phyloP scores from a whole-genome alignment of 2,113 vertebrate species.

The Hiodon alosoides region DNA sequence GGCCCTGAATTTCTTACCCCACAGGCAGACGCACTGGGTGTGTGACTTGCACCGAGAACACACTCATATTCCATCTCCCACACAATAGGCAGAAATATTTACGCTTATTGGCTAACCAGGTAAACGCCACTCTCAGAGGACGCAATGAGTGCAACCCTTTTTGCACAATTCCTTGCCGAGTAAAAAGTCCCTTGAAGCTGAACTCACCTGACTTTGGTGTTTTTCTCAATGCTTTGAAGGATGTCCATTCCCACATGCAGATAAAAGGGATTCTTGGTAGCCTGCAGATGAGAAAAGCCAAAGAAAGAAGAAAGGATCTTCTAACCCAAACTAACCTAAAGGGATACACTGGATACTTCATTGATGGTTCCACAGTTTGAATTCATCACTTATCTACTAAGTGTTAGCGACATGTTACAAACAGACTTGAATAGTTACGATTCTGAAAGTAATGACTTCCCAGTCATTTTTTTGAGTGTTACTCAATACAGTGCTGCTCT shows the following conservation, averaged over 20 bases:
- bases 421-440: neutral
- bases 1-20: no score
- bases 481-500: no score
- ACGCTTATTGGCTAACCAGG: no score
- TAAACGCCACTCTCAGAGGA: no score
- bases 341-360: neutral
- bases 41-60: no score
- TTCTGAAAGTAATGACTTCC: no score
- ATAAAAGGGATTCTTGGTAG: constrained; percentile 98
- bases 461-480: neutral
- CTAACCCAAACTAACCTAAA: neutral
- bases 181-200: neutral
- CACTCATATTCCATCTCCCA: no score
- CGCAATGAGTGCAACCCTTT: no score
- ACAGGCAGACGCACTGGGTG: no score
- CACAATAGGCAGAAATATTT: no score
- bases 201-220: constrained; percentile 86
- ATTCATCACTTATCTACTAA: neutral
- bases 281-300: constrained; percentile 56
- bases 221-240: constrained; percentile 91
- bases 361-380: neutral
- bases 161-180: no score
- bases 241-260: constrained; percentile 98
- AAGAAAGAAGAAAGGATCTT: neutral
- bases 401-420: neutral